These are phyloP conservation scores for Galago senegalensis DNA, from an alignment of 2,797 vertebrate species.

Conservation along the genomic window DNA sequence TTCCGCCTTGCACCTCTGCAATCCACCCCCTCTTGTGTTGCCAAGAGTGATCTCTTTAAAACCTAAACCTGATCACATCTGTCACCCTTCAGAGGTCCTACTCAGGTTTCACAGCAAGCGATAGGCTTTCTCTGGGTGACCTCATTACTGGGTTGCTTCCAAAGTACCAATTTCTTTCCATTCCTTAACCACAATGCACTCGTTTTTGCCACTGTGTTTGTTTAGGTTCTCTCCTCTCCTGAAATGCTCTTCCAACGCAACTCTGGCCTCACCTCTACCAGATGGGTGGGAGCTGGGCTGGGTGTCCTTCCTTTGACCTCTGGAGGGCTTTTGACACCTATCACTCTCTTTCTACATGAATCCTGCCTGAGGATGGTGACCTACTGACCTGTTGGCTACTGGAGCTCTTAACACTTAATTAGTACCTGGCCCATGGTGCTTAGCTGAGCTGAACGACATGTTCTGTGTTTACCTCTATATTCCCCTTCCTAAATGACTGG, in stretches of 20 bases:
- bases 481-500: neutral
- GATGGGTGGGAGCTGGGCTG: neutral
- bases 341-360: neutral
- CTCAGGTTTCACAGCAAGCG: neutral
- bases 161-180: slow-evolving; percentile 15
- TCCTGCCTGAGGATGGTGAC: neutral
- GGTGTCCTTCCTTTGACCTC: neutral
- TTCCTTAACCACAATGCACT: neutral
- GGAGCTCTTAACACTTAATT: neutral
- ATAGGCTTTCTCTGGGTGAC: neutral
- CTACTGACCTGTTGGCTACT: neutral
- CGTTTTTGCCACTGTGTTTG: neutral
- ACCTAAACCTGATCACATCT: neutral
- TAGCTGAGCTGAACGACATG: neutral
- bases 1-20: neutral
- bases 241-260: neutral
- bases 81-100: neutral
- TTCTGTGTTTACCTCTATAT: neutral
- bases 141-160: neutral
- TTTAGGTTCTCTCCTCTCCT: neutral
- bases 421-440: neutral
- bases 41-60: neutral
- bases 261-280: neutral
- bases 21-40: too few species aligned
- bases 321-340: neutral